phyloP scores from a whole-genome alignment of 2,888 invertebrate genomes.

The Psococerastis gibbosa region DNA sequence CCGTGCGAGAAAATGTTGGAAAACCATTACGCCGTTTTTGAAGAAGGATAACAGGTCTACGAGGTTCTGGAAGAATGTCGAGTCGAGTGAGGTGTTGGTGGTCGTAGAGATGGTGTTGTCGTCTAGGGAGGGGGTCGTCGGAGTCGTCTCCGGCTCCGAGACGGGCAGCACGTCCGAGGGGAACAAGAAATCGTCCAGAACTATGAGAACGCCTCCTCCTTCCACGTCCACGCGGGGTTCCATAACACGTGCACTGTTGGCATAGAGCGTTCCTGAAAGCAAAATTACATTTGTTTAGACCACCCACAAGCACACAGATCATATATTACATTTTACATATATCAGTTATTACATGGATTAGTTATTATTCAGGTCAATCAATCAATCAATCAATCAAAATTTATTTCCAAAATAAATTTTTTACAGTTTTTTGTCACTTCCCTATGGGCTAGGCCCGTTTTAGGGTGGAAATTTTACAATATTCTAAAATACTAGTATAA shows the following conservation, averaged over 20 bases:
- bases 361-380: too few species aligned
- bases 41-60: constrained; percentile 35
- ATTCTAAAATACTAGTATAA: too few species aligned
- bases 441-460: too few species aligned
- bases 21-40: constrained; percentile 41
- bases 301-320: too few species aligned
- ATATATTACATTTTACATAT: too few species aligned
- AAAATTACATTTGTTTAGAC: too few species aligned
- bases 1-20: constrained; percentile 39
- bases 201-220: constrained; percentile 26
- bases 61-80: constrained; percentile 29
- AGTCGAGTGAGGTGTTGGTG: constrained; percentile 18
- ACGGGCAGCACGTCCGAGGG: constrained; percentile 22
- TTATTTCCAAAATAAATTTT: too few species aligned
- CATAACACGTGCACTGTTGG: constrained; percentile 27
- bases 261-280: constrained; percentile 22
- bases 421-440: too few species aligned
- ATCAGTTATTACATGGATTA: too few species aligned
- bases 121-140: constrained; percentile 1
- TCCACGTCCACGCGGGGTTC: constrained; percentile 26
- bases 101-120: constrained; percentile 17
- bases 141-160: constrained; percentile 14
- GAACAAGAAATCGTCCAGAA: constrained; percentile 29
- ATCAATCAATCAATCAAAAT: too few species aligned
- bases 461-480: too few species aligned